Percentiles rank a stretch among this genome's conserved stretches.
Evolutionary conservation across 2,113 vertebrate species (phyloP).

Genomic region (Lagopus muta): DNA sequence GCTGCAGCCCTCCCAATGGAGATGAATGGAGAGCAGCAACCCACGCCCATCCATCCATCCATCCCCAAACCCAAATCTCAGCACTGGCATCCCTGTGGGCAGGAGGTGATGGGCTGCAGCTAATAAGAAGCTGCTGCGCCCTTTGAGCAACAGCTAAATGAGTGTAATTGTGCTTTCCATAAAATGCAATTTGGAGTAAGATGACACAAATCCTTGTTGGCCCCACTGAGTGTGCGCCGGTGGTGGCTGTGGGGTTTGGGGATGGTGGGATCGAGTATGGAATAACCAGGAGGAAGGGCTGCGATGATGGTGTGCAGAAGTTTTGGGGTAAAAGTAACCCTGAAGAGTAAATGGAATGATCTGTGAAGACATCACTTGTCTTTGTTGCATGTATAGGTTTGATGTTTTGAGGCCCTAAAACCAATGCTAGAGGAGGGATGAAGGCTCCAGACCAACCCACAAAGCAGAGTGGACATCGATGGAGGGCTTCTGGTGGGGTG

Average conservation of each 20-base stretch:
- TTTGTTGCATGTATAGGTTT: neutral
- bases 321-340: neutral
- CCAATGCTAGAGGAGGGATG: neutral
- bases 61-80: neutral
- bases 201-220: neutral
- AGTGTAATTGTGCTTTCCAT: neutral
- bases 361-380: neutral
- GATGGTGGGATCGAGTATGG: neutral
- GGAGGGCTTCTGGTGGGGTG: neutral
- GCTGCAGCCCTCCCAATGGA: neutral
- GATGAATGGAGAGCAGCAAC: neutral
- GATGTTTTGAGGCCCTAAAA: neutral
- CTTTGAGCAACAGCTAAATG: slow-evolving; percentile 24
- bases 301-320: neutral
- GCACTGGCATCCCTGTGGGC: neutral
- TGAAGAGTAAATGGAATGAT: neutral
- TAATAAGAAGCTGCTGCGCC: neutral
- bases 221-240: neutral
- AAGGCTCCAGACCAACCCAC: neutral
- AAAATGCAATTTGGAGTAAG: neutral
- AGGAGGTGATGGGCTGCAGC: neutral
- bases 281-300: neutral
- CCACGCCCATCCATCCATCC: neutral
- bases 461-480: rapidly evolving
- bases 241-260: rapidly evolving